A percentile compares a stretch with the other conserved stretches of the same genome.
Conservation (phyloP, 2,113 vertebrate species). For the Galeopterus variegatus region DNA sequence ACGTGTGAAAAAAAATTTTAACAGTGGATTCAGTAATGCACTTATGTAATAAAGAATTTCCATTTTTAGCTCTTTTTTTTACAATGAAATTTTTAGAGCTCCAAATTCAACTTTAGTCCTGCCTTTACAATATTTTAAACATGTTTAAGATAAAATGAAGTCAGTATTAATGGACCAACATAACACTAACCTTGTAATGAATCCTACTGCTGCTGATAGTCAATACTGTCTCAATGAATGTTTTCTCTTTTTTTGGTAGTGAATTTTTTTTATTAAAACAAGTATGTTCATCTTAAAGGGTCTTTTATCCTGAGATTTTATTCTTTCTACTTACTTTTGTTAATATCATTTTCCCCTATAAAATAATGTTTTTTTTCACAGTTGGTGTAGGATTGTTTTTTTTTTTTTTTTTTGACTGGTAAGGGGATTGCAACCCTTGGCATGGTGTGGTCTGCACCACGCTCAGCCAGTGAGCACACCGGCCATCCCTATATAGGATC, state of each 20-base stretch:
- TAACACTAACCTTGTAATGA: not conserved
- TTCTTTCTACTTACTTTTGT: too few species aligned
- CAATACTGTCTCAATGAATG: not conserved
- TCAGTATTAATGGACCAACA: not conserved
- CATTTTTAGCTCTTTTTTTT: not conserved
- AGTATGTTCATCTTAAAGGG: too few species aligned
- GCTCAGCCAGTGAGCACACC: too few species aligned
- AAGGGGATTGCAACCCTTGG: too few species aligned
- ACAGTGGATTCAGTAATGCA: not conserved
- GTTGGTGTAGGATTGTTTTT: too few species aligned
- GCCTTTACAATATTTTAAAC: not conserved
- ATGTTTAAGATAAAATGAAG: not conserved
- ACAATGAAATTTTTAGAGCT: not conserved
- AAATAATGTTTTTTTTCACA: too few species aligned
- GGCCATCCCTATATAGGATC: too few species aligned
- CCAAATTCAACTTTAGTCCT: not conserved
- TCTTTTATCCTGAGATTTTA: too few species aligned
- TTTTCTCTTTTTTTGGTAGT: not conserved
- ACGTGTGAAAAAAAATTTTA: not conserved
- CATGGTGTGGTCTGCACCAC: too few species aligned
- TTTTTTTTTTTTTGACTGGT: too few species aligned
- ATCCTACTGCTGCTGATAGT: not conserved
- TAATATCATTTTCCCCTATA: too few species aligned
- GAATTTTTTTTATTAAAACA: too few species aligned
- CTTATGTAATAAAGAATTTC: not conserved